Evolutionary conservation across 2,888 invertebrate species (phyloP).

Genomic region (Metallyticus violacea): DNA sequence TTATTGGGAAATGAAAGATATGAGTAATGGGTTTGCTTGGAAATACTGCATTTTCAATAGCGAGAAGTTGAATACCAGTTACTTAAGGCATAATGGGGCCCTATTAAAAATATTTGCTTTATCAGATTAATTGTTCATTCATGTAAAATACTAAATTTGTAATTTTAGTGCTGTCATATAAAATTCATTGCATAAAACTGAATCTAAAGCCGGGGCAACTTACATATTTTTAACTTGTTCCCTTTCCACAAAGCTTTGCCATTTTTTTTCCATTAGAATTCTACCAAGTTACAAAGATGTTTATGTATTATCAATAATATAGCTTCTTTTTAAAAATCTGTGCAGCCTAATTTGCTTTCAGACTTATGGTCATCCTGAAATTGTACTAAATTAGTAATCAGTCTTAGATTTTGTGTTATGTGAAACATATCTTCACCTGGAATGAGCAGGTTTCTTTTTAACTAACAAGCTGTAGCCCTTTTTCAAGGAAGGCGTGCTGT

Average conservation of each 20-base stretch:
- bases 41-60: no score
- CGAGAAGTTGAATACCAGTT: no score
- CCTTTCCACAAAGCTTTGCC: not conserved
- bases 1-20: no score
- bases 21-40: no score
- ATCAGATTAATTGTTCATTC: no score
- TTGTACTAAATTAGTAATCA: not conserved
- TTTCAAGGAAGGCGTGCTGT: conserved; percentile 22
- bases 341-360: not conserved
- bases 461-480: conserved; percentile 28
- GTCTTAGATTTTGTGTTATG: not conserved
- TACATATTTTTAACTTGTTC: not conserved
- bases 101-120: no score
- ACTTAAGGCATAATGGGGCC: no score
- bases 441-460: conserved; percentile 6
- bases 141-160: no score
- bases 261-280: not conserved
- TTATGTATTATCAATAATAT: not conserved
- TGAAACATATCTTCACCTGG: not conserved
- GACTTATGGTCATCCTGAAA: not conserved
- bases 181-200: not conserved
- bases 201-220: not conserved
- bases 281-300: not conserved
- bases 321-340: not conserved
- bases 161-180: not conserved